Percentiles rank a stretch among this genome's conserved stretches.
Evolutionary conservation across 2,888 invertebrate species (phyloP).

Genomic region (Spodoptera littoralis): DNA sequence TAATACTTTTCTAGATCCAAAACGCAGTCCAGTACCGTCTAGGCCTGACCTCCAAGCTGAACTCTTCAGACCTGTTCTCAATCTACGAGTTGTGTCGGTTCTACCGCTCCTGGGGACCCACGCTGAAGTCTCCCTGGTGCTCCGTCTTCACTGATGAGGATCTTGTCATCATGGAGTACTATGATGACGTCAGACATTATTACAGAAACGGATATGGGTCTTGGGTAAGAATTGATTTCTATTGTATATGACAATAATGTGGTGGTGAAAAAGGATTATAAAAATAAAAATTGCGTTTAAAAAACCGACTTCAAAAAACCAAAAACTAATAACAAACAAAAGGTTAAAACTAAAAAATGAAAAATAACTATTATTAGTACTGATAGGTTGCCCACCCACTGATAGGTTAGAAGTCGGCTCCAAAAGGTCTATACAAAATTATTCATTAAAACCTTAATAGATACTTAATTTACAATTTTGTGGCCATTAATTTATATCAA

Average conservation of each 20-base stretch:
- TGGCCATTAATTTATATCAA: no score
- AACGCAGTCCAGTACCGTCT: slow-evolving; percentile 84
- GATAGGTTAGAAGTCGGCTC: no score
- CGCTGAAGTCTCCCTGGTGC: slow-evolving; percentile 92
- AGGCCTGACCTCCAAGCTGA: slow-evolving; percentile 77
- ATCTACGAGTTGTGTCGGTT: slow-evolving; percentile 94
- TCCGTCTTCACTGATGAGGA: slow-evolving; percentile 91
- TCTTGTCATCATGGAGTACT: slow-evolving; percentile 92
- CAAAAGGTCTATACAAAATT: no score
- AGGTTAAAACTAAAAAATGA: no score
- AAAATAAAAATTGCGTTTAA: no score
- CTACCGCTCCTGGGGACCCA: slow-evolving; percentile 90
- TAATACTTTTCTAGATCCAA: slow-evolving; percentile 67
- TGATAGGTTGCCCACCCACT: no score
- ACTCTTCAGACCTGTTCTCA: slow-evolving; percentile 83
- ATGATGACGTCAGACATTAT: slow-evolving; percentile 92
- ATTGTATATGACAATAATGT: neutral
- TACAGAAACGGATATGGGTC: slow-evolving; percentile 87
- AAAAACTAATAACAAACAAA: no score
- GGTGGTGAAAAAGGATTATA: neutral
- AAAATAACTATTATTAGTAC: no score
- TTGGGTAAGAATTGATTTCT: slow-evolving; percentile 61
- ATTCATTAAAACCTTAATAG: no score
- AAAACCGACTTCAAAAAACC: no score
- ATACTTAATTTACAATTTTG: no score